Evolutionary conservation across 2,888 invertebrate species (phyloP), one percentile per base, ranked within the genome.

Genomic region (Lepidocyrtinus sp.): DNA sequence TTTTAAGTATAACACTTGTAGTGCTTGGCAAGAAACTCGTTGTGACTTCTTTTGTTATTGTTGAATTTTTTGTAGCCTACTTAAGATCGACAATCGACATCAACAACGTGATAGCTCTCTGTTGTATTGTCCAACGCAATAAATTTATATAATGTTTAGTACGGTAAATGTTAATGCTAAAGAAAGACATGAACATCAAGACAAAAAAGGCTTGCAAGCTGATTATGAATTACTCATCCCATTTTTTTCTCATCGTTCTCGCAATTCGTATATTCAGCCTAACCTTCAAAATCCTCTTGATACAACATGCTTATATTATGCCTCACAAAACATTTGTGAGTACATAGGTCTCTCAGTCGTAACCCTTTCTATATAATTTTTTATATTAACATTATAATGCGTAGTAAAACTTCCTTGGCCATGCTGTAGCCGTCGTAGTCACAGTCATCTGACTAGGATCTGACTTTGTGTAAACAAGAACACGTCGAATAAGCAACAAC

Each of bases 91-190:
- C 55, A n/a, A n/a, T n/a, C n/a, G n/a, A n/a, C n/a, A 55, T 55
- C 55, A n/a, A n/a, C n/a, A n/a, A 55, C 55, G 55, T 55, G n/a
- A n/a, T n/a, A n/a, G n/a, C n/a, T n/a, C n/a, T n/a, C n/a, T 55
- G 55, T n/a, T 55, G n/a, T 55, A 55, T n/a, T n/a, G 55, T 55
- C 55, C 55, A 55, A 55, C 55, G n/a, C 55, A 55, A n/a, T 36
- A 55, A 55, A 55, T 17, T 55, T 55, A 55, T 15, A 55, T 55
- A 55, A 9, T n/a, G 17, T 9, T 9, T 15, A 55, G n/a, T 15
- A 55, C 55, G 5, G 12, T n/a, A n/a, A n/a, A n/a, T n/a, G n/a
- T n/a, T n/a, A n/a, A n/a, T n/a, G n/a, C 5, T 36, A 36, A 55
- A 55, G 55, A 55, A n/a, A 55, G n/a, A 9, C 55, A 55, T 55